Evolutionary conservation across 2,113 vertebrate genomes (phyloP).

Genomic region (Pygoscelis adeliae): DNA sequence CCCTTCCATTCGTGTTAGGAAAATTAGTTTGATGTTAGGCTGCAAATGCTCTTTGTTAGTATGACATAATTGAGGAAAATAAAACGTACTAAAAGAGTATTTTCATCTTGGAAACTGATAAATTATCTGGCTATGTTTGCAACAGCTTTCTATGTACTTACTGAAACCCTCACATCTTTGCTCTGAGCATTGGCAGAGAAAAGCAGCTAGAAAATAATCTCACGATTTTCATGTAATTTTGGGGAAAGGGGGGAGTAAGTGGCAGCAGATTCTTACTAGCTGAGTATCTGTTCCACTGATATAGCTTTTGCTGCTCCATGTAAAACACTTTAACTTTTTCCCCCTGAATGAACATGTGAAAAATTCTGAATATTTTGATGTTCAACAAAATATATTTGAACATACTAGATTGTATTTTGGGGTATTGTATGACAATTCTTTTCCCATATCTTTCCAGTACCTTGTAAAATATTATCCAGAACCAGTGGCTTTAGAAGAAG

Average conservation of each 20-base stretch:
- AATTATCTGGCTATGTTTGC: background rate
- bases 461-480: background rate
- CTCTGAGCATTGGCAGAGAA: background rate
- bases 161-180: background rate
- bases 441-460: background rate
- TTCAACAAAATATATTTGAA: background rate
- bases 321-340: background rate
- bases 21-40: constrained; percentile 32
- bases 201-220: background rate
- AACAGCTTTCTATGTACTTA: background rate
- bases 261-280: background rate
- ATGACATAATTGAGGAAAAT: background rate
- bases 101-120: constrained; percentile 15
- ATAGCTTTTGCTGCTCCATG: background rate
- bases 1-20: constrained; percentile 35
- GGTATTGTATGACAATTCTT: background rate
- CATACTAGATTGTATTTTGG: background rate
- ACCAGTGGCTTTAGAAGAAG: background rate
- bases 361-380: background rate
- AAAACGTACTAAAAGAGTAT: background rate
- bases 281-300: background rate
- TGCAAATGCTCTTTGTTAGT: constrained; percentile 11
- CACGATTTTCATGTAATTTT: background rate
- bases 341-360: background rate
- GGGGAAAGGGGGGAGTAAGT: background rate